Evolutionary conservation across 1,140 invertebrate species (phyloP), one percentile per base, ranked within the genome.

Genomic region (Ephestia elutella): DNA sequence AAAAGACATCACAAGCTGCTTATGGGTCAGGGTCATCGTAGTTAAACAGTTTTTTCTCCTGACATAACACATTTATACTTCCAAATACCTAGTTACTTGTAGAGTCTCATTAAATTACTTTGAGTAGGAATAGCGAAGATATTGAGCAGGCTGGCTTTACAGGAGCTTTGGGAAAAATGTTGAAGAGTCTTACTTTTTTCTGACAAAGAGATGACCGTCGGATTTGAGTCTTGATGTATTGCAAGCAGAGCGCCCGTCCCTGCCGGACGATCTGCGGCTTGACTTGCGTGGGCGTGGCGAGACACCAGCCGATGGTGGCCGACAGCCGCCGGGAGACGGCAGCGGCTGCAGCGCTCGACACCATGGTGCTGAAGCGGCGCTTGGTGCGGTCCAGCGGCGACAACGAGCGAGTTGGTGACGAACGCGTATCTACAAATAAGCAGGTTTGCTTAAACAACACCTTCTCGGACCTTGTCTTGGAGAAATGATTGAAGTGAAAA

Each of bases 211-310:
- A 64, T 20, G 84, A 84, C 54, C 86, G 66, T 21, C 80, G 62
- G 68, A 88, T 88, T 62, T 88, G 83, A 15, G 75, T 78, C 66
- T 78, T 86, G 20, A 87, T 88, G 57, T 87, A 87, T 57, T 88
- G 86, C n/a, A 88, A 50, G 56, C 86, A 87, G 1, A 88, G 65
- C 3, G 86, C 84, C 11, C 86, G 80, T n/a, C 86, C 86, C 63
- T 88, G 84, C 0, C 84, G 70, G 0, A 88, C 83, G 13, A 88
- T 86, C 21, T 88, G 84, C 7, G 86, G 84, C 54, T 86, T 87
- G 61, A 88, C 82, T 48, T 87, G 84, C 7, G 84, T 82, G 5
- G 80, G 84, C 7, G 78, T 68, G 30, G 84, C 75, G 15, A 88
- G 77, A 38, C 79, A 87, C 86, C 86, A 88, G 57, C 86, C 86